A percentile compares a stretch with the other conserved stretches of the same genome.
Conservation (phyloP, 2,113 vertebrate genomes). For the Platysteira castanea region DNA sequence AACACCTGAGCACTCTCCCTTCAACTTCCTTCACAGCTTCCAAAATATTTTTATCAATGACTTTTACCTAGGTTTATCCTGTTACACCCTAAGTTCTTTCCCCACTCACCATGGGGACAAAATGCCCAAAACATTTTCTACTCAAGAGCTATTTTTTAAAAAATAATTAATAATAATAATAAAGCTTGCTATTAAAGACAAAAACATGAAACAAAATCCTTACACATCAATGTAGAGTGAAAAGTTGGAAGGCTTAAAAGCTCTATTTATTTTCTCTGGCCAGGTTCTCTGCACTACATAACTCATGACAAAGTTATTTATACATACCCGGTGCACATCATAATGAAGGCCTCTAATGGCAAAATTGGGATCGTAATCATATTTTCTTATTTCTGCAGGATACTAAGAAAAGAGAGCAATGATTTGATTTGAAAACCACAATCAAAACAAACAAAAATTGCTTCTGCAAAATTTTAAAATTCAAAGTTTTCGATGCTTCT, state of each 20-base stretch:
- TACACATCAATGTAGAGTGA: neutral
- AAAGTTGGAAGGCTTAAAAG: neutral
- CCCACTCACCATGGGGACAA: neutral
- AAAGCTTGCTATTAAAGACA: neutral
- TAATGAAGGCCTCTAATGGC: constrained; percentile 96
- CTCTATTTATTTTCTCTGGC: neutral
- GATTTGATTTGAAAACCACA: neutral
- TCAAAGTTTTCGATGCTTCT: neutral
- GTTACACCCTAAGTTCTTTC: neutral
- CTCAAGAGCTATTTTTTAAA: neutral
- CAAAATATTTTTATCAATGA: neutral
- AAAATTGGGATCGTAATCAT: constrained; percentile 92
- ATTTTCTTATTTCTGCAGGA: constrained; percentile 85
- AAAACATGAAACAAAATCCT: neutral
- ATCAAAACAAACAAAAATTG: neutral
- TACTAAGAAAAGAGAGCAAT: constrained; percentile 74
- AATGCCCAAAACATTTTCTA: neutral
- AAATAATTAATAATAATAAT: neutral
- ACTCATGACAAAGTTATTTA: neutral
- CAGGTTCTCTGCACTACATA: neutral
- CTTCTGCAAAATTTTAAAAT: neutral
- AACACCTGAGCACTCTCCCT: neutral
- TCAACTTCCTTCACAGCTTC: neutral
- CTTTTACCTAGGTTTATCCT: neutral
- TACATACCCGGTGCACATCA: constrained; percentile 92